Percentiles rank a stretch among this genome's conserved stretches.
Evolutionary conservation across 1,140 invertebrate genomes (phyloP).

Genomic region (Solen grandis): DNA sequence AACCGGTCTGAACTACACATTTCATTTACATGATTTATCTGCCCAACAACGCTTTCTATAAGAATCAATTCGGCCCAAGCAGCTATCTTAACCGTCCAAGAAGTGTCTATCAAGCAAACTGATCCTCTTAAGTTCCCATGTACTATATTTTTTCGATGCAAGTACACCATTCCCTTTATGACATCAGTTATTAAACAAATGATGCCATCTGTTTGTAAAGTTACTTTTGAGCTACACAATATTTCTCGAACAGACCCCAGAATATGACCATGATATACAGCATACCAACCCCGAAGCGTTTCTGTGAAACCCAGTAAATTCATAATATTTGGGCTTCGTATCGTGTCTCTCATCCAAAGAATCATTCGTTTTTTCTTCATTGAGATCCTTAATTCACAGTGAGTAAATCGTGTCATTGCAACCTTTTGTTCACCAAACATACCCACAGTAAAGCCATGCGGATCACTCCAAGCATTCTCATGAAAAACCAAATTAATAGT

Average conservation of each 20-base stretch:
- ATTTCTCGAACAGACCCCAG: slow-evolving; percentile 68
- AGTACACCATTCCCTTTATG: slow-evolving; percentile 65
- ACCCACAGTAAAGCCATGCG: slow-evolving; percentile 62
- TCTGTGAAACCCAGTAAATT: slow-evolving; percentile 70
- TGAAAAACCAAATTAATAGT: slow-evolving; percentile 46
- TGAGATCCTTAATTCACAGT: slow-evolving; percentile 1
- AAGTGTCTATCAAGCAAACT: slow-evolving; percentile 69
- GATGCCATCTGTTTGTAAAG: slow-evolving; percentile 66
- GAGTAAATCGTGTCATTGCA: slow-evolving; percentile 48
- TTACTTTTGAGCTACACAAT: slow-evolving; percentile 64
- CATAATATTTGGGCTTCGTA: slow-evolving; percentile 68
- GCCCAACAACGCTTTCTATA: background rate
- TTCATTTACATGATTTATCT: slow-evolving; percentile 10
- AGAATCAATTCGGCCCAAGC: slow-evolving; percentile 66
- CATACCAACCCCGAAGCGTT: slow-evolving; percentile 52
- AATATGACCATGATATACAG: slow-evolving; percentile 62
- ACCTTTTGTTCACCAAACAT: slow-evolving; percentile 61
- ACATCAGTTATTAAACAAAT: slow-evolving; percentile 67
- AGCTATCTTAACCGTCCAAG: slow-evolving; percentile 72
- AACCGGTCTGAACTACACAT: background rate
- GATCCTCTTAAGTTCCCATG: slow-evolving; percentile 69
- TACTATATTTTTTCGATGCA: slow-evolving; percentile 66
- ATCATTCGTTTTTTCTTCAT: slow-evolving; percentile 58
- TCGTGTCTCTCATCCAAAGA: slow-evolving; percentile 67
- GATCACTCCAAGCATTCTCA: slow-evolving; percentile 53